These are phyloP conservation scores for Liolophura sinensis DNA, from an alignment of 1,140 invertebrate species.

Conservation along the genomic window DNA sequence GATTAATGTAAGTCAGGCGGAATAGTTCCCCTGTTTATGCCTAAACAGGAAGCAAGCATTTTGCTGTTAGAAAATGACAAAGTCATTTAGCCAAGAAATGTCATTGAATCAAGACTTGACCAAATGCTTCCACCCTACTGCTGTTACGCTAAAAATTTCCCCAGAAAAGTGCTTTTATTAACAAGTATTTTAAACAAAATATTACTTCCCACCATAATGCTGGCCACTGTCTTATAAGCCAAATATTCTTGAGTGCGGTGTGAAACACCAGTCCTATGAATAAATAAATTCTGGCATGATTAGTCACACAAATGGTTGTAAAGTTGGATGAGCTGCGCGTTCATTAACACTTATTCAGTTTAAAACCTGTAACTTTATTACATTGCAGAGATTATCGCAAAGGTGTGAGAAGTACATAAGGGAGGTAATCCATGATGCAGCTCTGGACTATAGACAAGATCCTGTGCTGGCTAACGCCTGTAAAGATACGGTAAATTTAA, in stretches of 20 bases:
- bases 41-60: neutral
- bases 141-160: too few species aligned
- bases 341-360: neutral
- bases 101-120: too few species aligned
- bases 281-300: neutral
- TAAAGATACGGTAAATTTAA: conserved; percentile 59
- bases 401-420: conserved; percentile 82
- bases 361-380: neutral
- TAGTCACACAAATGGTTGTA: neutral
- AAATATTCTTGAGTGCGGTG: too few species aligned
- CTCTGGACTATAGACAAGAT: conserved; percentile 79
- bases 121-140: too few species aligned
- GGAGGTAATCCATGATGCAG: conserved; percentile 80
- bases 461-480: conserved; percentile 80
- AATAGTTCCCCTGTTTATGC: neutral
- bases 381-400: conserved; percentile 58
- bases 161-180: too few species aligned
- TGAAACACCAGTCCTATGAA: neutral
- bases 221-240: too few species aligned
- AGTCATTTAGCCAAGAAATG: neutral
- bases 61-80: neutral
- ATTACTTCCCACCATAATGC: too few species aligned
- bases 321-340: neutral
- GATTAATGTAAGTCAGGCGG: conserved; percentile 26
- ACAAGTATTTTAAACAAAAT: too few species aligned